These are phyloP conservation scores for Marmota flaviventris DNA, from an alignment of 2,113 vertebrate genomes.

Conservation along the genomic window DNA sequence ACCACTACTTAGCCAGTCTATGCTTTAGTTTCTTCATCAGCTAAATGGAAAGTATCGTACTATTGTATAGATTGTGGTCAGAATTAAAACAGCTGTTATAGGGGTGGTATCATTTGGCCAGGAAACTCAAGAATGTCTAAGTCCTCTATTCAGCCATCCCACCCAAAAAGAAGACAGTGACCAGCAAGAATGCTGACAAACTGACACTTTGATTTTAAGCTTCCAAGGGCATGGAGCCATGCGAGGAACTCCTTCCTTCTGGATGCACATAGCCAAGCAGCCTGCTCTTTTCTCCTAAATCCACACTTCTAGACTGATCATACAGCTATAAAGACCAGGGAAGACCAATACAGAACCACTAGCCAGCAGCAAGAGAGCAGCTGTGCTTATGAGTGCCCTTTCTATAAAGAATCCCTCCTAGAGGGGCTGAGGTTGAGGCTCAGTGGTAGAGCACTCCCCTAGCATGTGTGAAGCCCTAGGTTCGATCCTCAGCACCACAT, in stretches of 20 bases:
- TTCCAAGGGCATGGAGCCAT: background rate
- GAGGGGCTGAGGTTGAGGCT: no score
- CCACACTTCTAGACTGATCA: background rate
- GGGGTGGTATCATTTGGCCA: background rate
- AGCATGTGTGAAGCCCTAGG: no score
- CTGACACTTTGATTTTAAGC: background rate
- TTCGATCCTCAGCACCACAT: no score
- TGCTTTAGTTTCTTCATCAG: conserved; percentile 27
- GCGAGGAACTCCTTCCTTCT: background rate
- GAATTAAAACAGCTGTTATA: conserved; percentile 27
- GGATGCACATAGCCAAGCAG: background rate
- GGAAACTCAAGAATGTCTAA: conserved; percentile 1
- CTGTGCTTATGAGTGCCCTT: background rate
- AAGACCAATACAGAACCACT: background rate
- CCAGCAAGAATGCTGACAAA: background rate
- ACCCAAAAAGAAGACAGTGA: background rate
- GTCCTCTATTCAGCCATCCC: background rate
- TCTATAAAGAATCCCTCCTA: background rate
- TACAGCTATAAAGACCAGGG: background rate
- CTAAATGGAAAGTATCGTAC: background rate
- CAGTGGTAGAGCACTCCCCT: no score
- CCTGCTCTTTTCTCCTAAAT: background rate
- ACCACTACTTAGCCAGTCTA: background rate
- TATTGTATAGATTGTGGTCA: background rate
- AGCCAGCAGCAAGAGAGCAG: background rate